Evolutionary conservation across 1,140 invertebrate species (phyloP).

Genomic region (Tribolium madens): DNA sequence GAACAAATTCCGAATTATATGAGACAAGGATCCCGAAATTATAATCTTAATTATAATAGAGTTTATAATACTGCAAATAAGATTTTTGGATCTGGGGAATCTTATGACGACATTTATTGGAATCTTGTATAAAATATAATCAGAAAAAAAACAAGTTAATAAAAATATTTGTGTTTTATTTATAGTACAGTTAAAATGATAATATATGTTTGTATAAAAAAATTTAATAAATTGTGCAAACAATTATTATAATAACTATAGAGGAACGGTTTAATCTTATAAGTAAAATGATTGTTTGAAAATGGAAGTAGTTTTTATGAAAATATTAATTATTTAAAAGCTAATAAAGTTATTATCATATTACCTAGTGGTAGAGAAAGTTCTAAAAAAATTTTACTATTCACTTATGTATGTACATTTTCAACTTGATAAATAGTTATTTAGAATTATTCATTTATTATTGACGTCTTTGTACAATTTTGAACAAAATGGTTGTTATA

Average conservation of each 20-base stretch:
- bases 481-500: neutral
- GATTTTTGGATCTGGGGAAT: neutral
- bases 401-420: no score
- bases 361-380: neutral
- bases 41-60: conserved; percentile 67
- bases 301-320: neutral
- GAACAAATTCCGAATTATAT: conserved; percentile 72
- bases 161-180: no score
- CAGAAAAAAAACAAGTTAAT: neutral
- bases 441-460: neutral
- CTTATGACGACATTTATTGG: neutral
- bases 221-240: neutral
- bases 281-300: neutral
- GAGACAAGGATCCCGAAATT: conserved; percentile 68
- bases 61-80: conserved; percentile 51
- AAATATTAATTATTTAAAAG: neutral
- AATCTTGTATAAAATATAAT: neutral
- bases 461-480: neutral
- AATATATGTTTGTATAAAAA: neutral
- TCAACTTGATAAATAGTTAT: no score
- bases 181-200: no score
- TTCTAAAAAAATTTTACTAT: no score
- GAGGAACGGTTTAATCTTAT: neutral
- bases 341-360: neutral
- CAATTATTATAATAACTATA: neutral